phyloP scores from a whole-genome alignment of 2,113 vertebrate genomes.

The Tetrax tetrax region DNA sequence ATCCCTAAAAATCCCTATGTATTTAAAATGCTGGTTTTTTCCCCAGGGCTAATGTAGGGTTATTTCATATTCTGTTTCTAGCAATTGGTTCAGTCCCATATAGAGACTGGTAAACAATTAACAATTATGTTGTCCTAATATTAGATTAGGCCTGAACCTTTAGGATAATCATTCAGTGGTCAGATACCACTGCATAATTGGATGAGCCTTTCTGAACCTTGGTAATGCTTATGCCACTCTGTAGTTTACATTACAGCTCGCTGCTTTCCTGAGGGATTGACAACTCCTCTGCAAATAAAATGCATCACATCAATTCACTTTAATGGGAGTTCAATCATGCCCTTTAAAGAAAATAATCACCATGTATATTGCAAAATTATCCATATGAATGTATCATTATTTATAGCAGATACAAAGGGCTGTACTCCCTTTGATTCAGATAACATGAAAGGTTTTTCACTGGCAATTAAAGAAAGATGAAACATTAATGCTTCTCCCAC shows the following conservation, averaged over 20 bases:
- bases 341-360: slow-evolving; percentile 18
- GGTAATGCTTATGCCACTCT: background rate
- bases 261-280: background rate
- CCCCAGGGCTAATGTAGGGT: background rate
- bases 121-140: background rate
- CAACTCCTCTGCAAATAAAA: background rate
- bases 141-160: background rate
- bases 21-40: background rate
- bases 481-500: background rate
- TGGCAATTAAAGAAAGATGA: background rate
- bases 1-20: background rate
- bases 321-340: background rate
- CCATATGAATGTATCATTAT: background rate
- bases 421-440: background rate
- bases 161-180: background rate
- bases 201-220: background rate
- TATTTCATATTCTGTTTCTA: background rate
- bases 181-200: background rate
- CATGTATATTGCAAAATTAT: background rate
- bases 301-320: background rate
- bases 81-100: background rate
- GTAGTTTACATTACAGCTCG: background rate
- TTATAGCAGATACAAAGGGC: background rate
- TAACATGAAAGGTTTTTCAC: background rate
- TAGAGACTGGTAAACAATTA: background rate